Evolutionary conservation across 2,888 invertebrate species (phyloP), one percentile per base, ranked within the genome.

Genomic region (Ichneumoninae sp.): DNA sequence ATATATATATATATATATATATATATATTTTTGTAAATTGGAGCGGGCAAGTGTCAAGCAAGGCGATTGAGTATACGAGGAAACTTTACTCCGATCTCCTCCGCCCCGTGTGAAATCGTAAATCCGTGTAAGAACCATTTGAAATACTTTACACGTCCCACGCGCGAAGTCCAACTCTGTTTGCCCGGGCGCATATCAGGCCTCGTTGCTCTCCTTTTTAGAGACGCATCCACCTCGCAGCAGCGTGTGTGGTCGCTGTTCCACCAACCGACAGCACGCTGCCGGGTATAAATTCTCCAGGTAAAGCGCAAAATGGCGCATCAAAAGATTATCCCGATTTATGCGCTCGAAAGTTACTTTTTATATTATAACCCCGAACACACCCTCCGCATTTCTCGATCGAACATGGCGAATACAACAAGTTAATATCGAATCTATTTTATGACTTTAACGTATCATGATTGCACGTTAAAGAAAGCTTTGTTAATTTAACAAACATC

Each of bases 291-390:
- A 91, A 90, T 90, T 88, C 87, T 89, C 86, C 85, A 80, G 76
- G 84, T 87, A 87, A 88, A 87, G 82, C 89, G 90, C 90, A 89
- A 91, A 91, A 91, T 91, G 90, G 87, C 90, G 90, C 87, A 89
- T 88, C 89, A 88, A 86, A 47, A 57, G 83, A 88, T 86, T 86
- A 90, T 90, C 90, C 88, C 79, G 70, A 90, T 89, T 90, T 91
- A 91, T 89, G 88, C 62, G 87, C 69, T 65, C 40, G 22, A 78
- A 70, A 36, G 50, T 33, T 62, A 62, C 70, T 44, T 77, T 77
- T 57, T 10, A 52, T 19, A 47, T 62, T 26, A 8, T 8, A 40
- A 40, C 40, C 16, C 16, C 52, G 40, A 57, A 60, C 60, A 30
- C 60, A 30, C 22, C 54, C 22, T n/a, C 22, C 54, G 22, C 19